Conservation (phyloP, 2,113 vertebrate species). For the Phaethon lepturus region DNA sequence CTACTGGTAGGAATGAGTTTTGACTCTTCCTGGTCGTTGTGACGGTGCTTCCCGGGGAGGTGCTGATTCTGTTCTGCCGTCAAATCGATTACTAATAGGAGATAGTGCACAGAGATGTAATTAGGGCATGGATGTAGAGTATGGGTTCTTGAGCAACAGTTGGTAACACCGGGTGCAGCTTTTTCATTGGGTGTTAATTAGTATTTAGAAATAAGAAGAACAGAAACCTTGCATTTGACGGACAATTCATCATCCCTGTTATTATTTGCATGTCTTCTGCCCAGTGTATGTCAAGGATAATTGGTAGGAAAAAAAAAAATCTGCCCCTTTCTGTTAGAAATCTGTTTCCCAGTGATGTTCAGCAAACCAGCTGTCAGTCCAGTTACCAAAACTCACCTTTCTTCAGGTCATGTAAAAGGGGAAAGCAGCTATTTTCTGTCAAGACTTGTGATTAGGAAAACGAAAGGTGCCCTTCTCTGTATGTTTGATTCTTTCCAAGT, state of each 20-base stretch:
- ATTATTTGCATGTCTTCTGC: neutral
- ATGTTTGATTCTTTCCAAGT: neutral
- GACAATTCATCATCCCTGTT: neutral
- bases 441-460: neutral
- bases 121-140: neutral
- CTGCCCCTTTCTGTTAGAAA: neutral
- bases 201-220: neutral
- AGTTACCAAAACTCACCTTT: neutral
- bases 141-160: constrained; percentile 29
- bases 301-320: neutral
- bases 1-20: neutral
- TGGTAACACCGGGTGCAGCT: neutral
- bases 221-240: neutral
- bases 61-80: neutral
- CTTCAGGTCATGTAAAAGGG: neutral
- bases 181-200: neutral
- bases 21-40: neutral
- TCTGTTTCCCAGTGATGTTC: neutral
- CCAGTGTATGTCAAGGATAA: neutral
- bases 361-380: neutral
- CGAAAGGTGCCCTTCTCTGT: neutral
- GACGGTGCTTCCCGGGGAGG: neutral
- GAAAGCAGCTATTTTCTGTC: neutral
- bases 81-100: neutral
- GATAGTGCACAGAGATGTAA: neutral